Evolutionary conservation across 2,888 invertebrate species (phyloP).

Genomic region (Amiota mariae): DNA sequence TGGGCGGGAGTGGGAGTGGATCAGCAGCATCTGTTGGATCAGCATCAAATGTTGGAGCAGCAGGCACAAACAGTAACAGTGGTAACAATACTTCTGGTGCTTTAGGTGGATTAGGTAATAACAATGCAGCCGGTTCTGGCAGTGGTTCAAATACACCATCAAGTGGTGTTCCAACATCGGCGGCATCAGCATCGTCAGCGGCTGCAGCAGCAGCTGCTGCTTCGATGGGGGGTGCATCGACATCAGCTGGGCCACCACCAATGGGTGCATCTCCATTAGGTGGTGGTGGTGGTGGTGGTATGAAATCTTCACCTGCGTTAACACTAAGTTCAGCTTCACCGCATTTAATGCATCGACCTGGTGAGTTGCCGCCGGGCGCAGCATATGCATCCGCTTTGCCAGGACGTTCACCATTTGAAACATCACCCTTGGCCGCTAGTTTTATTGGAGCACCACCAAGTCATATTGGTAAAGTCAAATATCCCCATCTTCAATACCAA

Average conservation of each 20-base stretch:
- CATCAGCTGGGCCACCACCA: not conserved
- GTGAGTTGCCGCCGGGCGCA: slow-evolving; percentile 76
- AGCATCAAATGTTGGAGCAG: slow-evolving; percentile 33
- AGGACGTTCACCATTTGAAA: slow-evolving; percentile 78
- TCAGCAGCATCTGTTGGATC: not conserved
- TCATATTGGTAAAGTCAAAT: slow-evolving; percentile 79
- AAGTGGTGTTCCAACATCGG: slow-evolving; percentile 43
- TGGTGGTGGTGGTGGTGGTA: slow-evolving; percentile 38
- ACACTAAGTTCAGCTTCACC: slow-evolving; percentile 77
- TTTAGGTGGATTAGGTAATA: slow-evolving; percentile 30
- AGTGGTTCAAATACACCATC: slow-evolving; percentile 58
- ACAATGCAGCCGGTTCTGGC: slow-evolving; percentile 37
- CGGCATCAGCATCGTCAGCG: slow-evolving; percentile 43
- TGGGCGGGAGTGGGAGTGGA: slow-evolving; percentile 58
- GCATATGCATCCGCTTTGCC: slow-evolving; percentile 69
- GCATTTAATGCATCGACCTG: slow-evolving; percentile 77
- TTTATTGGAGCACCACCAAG: slow-evolving; percentile 79
- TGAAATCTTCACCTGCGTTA: slow-evolving; percentile 67
- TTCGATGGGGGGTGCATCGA: slow-evolving; percentile 24
- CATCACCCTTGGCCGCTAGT: slow-evolving; percentile 79
- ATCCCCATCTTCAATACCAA: not conserved
- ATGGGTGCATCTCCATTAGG: slow-evolving; percentile 32
- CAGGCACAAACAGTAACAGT: slow-evolving; percentile 47
- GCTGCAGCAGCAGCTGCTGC: slow-evolving; percentile 36
- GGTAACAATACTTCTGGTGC: slow-evolving; percentile 22